phyloP scores from a whole-genome alignment of 2,797 vertebrate species.

The Pristis pectinata region DNA sequence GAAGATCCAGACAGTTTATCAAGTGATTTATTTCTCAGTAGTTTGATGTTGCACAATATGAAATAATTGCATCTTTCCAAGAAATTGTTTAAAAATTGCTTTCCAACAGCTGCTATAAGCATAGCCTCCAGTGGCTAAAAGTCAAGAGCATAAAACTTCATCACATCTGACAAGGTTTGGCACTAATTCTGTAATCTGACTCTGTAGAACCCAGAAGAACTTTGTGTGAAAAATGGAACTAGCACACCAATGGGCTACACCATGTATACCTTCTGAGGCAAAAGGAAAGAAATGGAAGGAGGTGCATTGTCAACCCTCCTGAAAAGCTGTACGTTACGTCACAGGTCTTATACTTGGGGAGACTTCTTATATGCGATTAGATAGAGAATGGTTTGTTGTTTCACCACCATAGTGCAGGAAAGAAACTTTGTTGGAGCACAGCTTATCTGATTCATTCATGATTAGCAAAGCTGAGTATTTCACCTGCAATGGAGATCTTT shows the following conservation, averaged over 20 bases:
- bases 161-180: neutral
- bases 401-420: neutral
- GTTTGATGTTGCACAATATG: neutral
- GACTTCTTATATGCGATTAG: neutral
- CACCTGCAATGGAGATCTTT: neutral
- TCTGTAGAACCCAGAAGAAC: neutral
- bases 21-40: neutral
- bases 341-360: no score
- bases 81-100: slow-evolving; percentile 30
- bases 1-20: neutral
- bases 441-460: neutral
- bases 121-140: neutral
- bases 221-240: neutral
- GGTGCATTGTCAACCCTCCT: neutral
- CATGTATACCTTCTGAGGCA: no score
- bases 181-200: slow-evolving; percentile 26
- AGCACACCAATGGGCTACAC: neutral
- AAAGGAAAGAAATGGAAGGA: neutral
- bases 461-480: neutral
- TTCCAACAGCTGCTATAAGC: slow-evolving; percentile 1
- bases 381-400: neutral
- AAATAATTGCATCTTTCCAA: neutral
- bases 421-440: neutral
- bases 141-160: slow-evolving; percentile 22
- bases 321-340: neutral